A percentile compares a stretch with the other conserved stretches of the same genome.
These are phyloP conservation scores for Yasuhikotakia modesta DNA, from an alignment of 2,797 vertebrate genomes.

Conservation along the genomic window DNA sequence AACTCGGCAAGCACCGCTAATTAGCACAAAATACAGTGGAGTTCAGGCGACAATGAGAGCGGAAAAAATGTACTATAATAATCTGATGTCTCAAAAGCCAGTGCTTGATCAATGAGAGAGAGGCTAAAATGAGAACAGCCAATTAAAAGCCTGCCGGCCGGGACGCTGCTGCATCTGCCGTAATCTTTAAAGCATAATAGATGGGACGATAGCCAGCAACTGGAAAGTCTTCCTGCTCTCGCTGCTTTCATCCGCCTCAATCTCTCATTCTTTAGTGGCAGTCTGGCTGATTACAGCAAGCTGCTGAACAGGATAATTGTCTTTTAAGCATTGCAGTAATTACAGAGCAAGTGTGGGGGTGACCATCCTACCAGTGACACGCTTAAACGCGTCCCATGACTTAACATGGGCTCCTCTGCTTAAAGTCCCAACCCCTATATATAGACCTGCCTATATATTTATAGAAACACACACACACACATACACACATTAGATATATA, in stretches of 20 bases:
- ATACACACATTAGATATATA: too few relatives aligned
- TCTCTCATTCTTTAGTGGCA: conserved; percentile 11
- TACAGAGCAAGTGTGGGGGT: conserved; percentile 15
- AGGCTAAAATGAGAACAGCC: neutral
- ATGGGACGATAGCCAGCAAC: neutral
- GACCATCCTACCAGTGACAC: conserved; percentile 5
- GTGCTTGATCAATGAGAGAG: neutral
- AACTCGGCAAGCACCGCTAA: too few relatives aligned
- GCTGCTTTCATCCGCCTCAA: neutral
- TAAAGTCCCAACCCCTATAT: neutral
- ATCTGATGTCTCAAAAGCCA: neutral
- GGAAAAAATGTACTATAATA: neutral
- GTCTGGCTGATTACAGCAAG: conserved; percentile 21
- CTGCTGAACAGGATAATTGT: conserved; percentile 27
- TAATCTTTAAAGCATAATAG: conserved; percentile 19
- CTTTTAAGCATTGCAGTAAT: conserved; percentile 38
- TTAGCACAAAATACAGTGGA: too few relatives aligned
- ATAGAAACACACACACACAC: too few relatives aligned
- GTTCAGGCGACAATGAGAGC: neutral
- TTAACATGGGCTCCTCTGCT: neutral
- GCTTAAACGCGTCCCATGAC: neutral
- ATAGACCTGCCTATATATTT: too few relatives aligned
- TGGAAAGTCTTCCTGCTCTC: neutral
- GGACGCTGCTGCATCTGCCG: neutral
- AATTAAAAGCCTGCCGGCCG: neutral